Evolutionary conservation across 2,888 invertebrate species (phyloP).

Genomic region (Neoscelio sp.): DNA sequence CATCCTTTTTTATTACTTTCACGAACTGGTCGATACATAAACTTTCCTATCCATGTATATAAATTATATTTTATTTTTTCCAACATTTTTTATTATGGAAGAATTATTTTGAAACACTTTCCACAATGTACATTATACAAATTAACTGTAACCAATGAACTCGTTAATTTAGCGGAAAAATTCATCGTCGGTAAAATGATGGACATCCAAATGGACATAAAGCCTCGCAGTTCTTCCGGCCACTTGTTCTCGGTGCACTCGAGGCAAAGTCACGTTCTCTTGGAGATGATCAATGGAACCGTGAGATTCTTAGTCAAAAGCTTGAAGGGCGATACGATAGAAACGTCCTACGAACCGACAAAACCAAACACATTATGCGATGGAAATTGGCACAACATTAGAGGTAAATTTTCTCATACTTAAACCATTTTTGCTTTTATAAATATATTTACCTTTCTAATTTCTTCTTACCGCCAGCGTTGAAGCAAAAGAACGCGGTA

Average conservation of each 20-base stretch:
- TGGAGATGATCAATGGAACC: slow-evolving; percentile 94
- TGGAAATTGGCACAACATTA: slow-evolving; percentile 96
- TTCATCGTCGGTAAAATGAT: slow-evolving; percentile 89
- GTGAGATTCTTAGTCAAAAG: slow-evolving; percentile 93
- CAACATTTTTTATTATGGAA: too few species aligned
- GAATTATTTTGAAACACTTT: too few species aligned
- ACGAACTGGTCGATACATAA: too few species aligned
- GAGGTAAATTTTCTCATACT: too few species aligned
- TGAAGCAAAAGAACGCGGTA: slow-evolving; percentile 96
- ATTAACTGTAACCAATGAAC: too few species aligned
- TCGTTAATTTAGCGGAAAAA: slow-evolving; percentile 30
- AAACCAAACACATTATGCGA: slow-evolving; percentile 92
- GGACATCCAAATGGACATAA: slow-evolving; percentile 92
- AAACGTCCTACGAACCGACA: slow-evolving; percentile 88
- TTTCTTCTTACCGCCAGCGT: slow-evolving; percentile 84
- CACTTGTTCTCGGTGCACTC: slow-evolving; percentile 94
- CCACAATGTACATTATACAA: too few species aligned
- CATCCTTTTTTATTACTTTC: too few species aligned
- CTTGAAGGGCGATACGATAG: slow-evolving; percentile 89
- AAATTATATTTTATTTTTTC: too few species aligned
- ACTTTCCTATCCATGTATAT: too few species aligned
- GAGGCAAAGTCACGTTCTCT: slow-evolving; percentile 88
- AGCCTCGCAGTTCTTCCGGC: slow-evolving; percentile 93
- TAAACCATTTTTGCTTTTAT: not conserved
- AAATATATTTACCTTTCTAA: not conserved